These are phyloP conservation scores for Cryptotermes secundus DNA, from an alignment of 1,140 invertebrate species.

Conservation along the genomic window DNA sequence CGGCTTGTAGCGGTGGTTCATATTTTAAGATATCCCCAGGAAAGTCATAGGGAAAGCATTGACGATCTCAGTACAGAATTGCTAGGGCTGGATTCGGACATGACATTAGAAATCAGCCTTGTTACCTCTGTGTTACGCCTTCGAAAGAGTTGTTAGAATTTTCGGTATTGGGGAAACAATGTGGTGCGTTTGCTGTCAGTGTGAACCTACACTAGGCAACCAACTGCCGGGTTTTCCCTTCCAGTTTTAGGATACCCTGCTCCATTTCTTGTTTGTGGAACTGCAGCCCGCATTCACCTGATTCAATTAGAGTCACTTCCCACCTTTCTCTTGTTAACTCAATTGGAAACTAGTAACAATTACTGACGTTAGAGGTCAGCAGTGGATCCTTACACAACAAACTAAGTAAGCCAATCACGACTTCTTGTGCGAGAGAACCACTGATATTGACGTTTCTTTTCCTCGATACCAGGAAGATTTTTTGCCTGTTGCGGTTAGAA, in stretches of 20 bases:
- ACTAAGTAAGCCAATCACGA: not conserved
- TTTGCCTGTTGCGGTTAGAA: too few relatives aligned
- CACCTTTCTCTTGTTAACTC: conserved; percentile 3
- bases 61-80: too few relatives aligned
- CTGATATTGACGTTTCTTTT: not conserved
- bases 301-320: not conserved
- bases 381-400: not conserved
- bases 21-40: too few relatives aligned
- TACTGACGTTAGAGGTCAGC: not conserved
- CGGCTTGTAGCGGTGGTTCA: too few relatives aligned
- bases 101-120: too few relatives aligned
- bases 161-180: too few relatives aligned
- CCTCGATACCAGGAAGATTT: not conserved
- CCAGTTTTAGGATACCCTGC: not conserved
- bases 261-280: not conserved
- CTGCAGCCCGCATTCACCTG: not conserved
- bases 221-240: not conserved
- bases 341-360: conserved; percentile 1
- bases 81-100: too few relatives aligned
- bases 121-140: too few relatives aligned
- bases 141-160: too few relatives aligned
- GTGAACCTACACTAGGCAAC: not conserved
- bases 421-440: not conserved
- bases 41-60: too few relatives aligned
- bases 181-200: too few relatives aligned